These are phyloP conservation scores for Poecile montanus DNA, from an alignment of 2,797 vertebrate genomes.

Conservation along the genomic window DNA sequence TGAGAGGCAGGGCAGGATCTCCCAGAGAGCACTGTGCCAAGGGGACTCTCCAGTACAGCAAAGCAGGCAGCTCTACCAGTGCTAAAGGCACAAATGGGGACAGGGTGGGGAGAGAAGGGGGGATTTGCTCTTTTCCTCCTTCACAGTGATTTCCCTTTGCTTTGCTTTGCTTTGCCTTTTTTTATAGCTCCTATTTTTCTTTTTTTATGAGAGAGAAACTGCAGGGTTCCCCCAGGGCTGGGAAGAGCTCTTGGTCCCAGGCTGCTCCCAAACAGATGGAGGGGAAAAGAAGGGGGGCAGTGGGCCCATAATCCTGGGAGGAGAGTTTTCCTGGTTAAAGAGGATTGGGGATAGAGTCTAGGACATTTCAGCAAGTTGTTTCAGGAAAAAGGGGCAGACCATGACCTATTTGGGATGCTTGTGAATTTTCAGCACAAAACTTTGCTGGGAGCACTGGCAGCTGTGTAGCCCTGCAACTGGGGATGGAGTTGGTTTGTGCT, in stretches of 20 bases:
- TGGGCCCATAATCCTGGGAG: neutral
- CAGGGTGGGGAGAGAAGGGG: neutral
- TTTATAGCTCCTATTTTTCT: conserved; percentile 69
- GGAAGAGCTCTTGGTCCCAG: conserved; percentile 50
- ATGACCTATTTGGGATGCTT: neutral
- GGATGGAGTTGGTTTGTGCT: neutral
- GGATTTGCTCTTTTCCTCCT: conserved; percentile 53
- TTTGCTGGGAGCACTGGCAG: neutral
- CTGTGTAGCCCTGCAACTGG: neutral
- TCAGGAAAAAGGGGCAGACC: neutral
- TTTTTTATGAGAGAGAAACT: conserved; percentile 64
- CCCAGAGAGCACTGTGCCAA: accelerated
- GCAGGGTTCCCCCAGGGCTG: conserved; percentile 57
- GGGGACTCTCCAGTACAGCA: neutral
- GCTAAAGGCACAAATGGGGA: conserved; percentile 4
- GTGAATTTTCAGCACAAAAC: neutral
- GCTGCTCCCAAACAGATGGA: conserved; percentile 64
- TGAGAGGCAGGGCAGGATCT: neutral
- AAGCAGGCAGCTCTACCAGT: neutral
- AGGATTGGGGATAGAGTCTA: conserved; percentile 13
- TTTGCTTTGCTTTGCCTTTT: conserved; percentile 63
- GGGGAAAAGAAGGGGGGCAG: conserved; percentile 50
- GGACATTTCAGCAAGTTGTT: neutral
- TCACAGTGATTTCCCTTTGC: conserved; percentile 18
- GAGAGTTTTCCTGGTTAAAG: conserved; percentile 45